Base-by-base conservation (phyloP, 2,113 vertebrate genomes). In the Polypterus bichir region DNA sequence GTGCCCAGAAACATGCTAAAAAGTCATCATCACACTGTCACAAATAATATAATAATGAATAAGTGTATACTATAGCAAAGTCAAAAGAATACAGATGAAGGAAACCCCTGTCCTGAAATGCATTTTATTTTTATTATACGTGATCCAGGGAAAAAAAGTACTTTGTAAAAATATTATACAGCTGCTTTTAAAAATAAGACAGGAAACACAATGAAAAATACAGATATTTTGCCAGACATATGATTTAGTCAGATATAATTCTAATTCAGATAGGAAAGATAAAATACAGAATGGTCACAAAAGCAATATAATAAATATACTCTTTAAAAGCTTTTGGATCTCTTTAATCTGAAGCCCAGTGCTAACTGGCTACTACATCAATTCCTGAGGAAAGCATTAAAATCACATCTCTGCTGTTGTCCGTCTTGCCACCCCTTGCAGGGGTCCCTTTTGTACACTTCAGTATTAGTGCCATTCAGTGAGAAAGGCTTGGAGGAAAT, bases 351-450 rank as follows among this genome's bases (percentile, higher is more conserved):
- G 48, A 44, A 60, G 45, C 44, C 6, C 54, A 68, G 47, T 62
- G 59, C 62, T 59, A 62, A 56, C 48, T 9, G 56, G 47, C 44
- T 59, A 55, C 47, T 59, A 47, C 51, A 54, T 46, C 46, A 11
- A 48, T 57, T 53, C 48, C 27, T 48, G 11, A 54, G 44, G 10
- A 8, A 7, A 27, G 3, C 7, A 54, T 47, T 8, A 56, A 10
- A 56, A 11, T n/a, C 9, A 27, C 58, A 49, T 48, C 61, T 49
- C 45, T 59, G 64, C 27, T 0, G 73, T 75, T 71, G 78, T 74
- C 69, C 69, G 66, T 77, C 80, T 77, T 52, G 59, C 49, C 67
- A 58, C 77, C 74, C 79, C 80, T 72, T 75, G 62, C 66, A 9
- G 46, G 70, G 76, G 71, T 74, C 79, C 65, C 67, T 71, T 63